Conservation (phyloP, 2,797 vertebrate species). For the Pantherophis vulpinus region DNA sequence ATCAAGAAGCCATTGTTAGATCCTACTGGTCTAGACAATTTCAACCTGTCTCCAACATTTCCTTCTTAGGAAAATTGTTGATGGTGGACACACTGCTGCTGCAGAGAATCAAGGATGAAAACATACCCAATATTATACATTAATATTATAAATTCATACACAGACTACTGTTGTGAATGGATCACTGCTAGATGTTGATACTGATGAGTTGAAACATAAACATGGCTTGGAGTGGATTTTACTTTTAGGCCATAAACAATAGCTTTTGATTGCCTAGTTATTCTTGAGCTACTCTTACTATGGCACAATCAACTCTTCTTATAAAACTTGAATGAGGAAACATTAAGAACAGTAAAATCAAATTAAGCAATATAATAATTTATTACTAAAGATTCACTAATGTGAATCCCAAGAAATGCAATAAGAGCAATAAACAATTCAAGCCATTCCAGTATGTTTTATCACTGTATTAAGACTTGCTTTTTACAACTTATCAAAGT, state of each 20-base stretch:
- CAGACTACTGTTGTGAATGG: background rate
- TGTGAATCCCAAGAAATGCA: conserved; percentile 53
- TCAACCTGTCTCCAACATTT: background rate
- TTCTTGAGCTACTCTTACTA: background rate
- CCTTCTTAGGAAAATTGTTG: background rate
- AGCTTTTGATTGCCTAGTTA: background rate
- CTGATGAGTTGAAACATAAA: background rate
- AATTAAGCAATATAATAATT: conserved; percentile 59
- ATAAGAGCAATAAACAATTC: conserved; percentile 64
- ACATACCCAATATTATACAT: background rate
- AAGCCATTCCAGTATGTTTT: conserved; percentile 57
- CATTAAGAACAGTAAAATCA: conserved; percentile 54
- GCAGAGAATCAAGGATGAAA: background rate
- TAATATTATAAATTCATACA: background rate
- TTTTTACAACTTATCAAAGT: conserved; percentile 63
- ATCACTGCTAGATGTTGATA: background rate
- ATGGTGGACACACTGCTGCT: background rate
- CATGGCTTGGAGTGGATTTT: background rate
- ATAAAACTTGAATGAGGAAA: conserved; percentile 29
- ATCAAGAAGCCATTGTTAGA: background rate
- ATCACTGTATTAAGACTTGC: conserved; percentile 56
- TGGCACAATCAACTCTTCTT: background rate
- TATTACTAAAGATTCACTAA: conserved; percentile 63
- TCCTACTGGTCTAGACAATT: background rate
- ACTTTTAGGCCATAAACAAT: background rate